Conservation (phyloP, 2,797 vertebrate genomes). For the Rhinophrynus dorsalis region DNA sequence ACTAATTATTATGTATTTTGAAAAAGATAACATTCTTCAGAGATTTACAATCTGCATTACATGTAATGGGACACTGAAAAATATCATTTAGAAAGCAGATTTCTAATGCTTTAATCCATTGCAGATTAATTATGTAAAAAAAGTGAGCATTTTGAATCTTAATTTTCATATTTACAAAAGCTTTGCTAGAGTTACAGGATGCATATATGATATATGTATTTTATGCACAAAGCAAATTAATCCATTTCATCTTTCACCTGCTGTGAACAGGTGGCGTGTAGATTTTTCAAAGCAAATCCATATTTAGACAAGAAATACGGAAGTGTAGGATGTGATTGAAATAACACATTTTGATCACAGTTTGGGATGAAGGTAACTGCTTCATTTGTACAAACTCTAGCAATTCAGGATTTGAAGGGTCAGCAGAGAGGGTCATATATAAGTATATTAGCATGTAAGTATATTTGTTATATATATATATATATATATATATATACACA, state of each 20-base stretch:
- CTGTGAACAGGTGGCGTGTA: background rate
- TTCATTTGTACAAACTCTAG: too few relatives aligned
- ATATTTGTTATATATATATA: too few relatives aligned
- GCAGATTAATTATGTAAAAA: background rate
- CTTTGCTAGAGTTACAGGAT: background rate
- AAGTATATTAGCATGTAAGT: too few relatives aligned
- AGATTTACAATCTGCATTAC: too few relatives aligned
- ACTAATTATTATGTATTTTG: too few relatives aligned
- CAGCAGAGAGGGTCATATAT: background rate
- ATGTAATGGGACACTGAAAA: too few relatives aligned
- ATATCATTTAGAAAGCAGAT: too few relatives aligned
- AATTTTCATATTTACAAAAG: background rate
- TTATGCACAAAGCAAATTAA: constrained; percentile 1
- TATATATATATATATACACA: too few relatives aligned
- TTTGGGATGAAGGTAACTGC: background rate
- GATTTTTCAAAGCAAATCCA: constrained; percentile 7
- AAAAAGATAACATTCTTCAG: too few relatives aligned
- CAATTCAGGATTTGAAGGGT: too few relatives aligned
- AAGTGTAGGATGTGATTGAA: background rate
- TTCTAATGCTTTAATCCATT: too few relatives aligned
- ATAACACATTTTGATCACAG: background rate
- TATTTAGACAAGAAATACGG: constrained; percentile 9
- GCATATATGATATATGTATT: background rate
- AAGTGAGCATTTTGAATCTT: background rate
- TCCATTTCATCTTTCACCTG: constrained; percentile 1